Percentiles rank a stretch among this genome's conserved stretches.
These are phyloP conservation scores for Mechanitis messenoides DNA, from an alignment of 2,888 invertebrate genomes.

Conservation along the genomic window DNA sequence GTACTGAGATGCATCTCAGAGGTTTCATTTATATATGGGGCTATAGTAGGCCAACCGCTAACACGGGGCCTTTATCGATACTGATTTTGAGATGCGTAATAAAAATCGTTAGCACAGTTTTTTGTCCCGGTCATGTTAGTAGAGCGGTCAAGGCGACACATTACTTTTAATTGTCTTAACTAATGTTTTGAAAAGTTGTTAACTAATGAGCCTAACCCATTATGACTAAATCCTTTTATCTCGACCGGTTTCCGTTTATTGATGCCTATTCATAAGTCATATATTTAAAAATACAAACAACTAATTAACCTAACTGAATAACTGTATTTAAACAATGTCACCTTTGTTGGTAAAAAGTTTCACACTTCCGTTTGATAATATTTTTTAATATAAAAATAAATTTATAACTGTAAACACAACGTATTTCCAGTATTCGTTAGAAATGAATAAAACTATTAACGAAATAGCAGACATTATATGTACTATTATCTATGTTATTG, in stretches of 20 bases:
- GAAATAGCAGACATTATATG: too few relatives aligned
- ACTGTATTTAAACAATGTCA: too few relatives aligned
- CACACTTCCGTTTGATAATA: too few relatives aligned
- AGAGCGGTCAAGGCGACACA: conserved; percentile 64
- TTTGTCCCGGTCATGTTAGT: conserved; percentile 60
- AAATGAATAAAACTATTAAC: not conserved
- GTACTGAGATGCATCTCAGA: conserved; percentile 57
- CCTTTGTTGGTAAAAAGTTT: too few relatives aligned
- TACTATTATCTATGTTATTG: not conserved
- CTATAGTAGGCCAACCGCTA: conserved; percentile 74
- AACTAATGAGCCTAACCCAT: conserved; percentile 18
- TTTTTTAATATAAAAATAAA: too few relatives aligned
- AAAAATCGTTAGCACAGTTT: conserved; percentile 69
- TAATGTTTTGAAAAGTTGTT: conserved; percentile 40
- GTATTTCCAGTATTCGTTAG: not conserved
- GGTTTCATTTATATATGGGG: conserved; percentile 66
- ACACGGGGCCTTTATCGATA: conserved; percentile 51
- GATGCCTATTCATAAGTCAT: not conserved
- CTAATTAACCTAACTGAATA: too few relatives aligned
- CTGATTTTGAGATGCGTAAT: conserved; percentile 63
- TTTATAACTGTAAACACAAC: not conserved
- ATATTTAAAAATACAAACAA: not conserved
- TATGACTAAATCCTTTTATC: conserved; percentile 21
- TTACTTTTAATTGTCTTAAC: conserved; percentile 47
- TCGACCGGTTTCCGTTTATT: not conserved